These are phyloP conservation scores for Sakesphorus luctuosus DNA, from an alignment of 2,113 vertebrate genomes.

Conservation along the genomic window DNA sequence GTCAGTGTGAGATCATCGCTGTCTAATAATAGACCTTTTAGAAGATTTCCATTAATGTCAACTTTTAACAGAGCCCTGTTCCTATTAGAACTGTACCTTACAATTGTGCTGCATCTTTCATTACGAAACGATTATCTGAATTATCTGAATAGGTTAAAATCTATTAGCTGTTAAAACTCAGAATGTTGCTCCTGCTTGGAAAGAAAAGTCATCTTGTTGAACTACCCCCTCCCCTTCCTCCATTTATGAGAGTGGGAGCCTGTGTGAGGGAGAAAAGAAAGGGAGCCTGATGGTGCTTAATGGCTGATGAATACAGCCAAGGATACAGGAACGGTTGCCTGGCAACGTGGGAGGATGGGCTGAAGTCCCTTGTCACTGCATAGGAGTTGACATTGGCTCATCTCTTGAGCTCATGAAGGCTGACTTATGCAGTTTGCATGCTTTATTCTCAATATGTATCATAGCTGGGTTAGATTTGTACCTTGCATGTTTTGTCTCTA, in stretches of 20 bases:
- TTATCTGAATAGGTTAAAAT: slow-evolving; percentile 9
- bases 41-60: background rate
- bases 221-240: background rate
- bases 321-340: slow-evolving; percentile 45
- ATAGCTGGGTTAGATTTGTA: background rate
- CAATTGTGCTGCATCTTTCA: background rate
- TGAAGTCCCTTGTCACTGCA: background rate
- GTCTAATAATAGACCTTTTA: background rate
- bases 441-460: background rate
- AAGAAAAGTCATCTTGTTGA: slow-evolving; percentile 50
- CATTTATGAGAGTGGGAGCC: background rate
- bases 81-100: background rate
- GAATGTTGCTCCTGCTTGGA: slow-evolving; percentile 24
- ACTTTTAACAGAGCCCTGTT: background rate
- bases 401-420: background rate
- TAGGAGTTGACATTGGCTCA: background rate
- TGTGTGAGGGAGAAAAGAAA: slow-evolving; percentile 3
- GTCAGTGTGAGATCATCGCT: background rate
- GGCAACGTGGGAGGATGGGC: slow-evolving; percentile 38
- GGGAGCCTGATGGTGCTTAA: slow-evolving; percentile 39
- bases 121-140: background rate
- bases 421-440: background rate
- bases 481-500: background rate
- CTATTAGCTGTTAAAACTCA: background rate
- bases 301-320: slow-evolving; percentile 43